phyloP scores from a whole-genome alignment of 2,888 invertebrate genomes.

The Acrobasis repandana region DNA sequence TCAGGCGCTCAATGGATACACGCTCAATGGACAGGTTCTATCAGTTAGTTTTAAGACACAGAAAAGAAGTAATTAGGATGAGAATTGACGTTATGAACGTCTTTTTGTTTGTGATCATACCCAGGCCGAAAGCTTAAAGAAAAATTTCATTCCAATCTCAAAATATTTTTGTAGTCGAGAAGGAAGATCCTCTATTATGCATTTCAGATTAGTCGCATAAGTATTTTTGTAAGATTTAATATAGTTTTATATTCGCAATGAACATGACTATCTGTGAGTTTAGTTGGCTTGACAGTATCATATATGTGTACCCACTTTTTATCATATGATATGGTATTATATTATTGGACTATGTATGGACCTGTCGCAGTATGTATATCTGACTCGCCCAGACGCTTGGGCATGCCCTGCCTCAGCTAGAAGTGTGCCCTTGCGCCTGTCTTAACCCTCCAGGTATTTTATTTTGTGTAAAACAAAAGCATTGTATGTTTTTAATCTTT shows the following conservation, averaged over 20 bases:
- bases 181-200: slow-evolving; percentile 79
- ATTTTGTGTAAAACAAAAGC: slow-evolving; percentile 80
- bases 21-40: slow-evolving; percentile 82
- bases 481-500: slow-evolving; percentile 82
- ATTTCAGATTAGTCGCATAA: slow-evolving; percentile 81
- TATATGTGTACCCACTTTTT: slow-evolving; percentile 77
- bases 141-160: slow-evolving; percentile 82
- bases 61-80: slow-evolving; percentile 76
- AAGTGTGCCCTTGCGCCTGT: slow-evolving; percentile 49
- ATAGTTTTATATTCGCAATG: slow-evolving; percentile 78
- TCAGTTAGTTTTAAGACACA: slow-evolving; percentile 83
- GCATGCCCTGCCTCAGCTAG: slow-evolving; percentile 49
- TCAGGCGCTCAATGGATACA: slow-evolving; percentile 79
- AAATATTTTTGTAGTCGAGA: slow-evolving; percentile 82
- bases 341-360: slow-evolving; percentile 78
- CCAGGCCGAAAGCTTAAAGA: slow-evolving; percentile 73
- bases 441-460: slow-evolving; percentile 77
- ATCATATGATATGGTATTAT: slow-evolving; percentile 80
- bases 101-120: slow-evolving; percentile 69
- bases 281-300: slow-evolving; percentile 79
- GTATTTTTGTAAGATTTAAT: slow-evolving; percentile 83
- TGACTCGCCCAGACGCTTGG: slow-evolving; percentile 44
- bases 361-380: slow-evolving; percentile 75
- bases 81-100: slow-evolving; percentile 71
- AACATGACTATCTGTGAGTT: slow-evolving; percentile 80